Base-by-base conservation (phyloP, 2,888 invertebrate species). In the Rhogogaster chlorosoma region DNA sequence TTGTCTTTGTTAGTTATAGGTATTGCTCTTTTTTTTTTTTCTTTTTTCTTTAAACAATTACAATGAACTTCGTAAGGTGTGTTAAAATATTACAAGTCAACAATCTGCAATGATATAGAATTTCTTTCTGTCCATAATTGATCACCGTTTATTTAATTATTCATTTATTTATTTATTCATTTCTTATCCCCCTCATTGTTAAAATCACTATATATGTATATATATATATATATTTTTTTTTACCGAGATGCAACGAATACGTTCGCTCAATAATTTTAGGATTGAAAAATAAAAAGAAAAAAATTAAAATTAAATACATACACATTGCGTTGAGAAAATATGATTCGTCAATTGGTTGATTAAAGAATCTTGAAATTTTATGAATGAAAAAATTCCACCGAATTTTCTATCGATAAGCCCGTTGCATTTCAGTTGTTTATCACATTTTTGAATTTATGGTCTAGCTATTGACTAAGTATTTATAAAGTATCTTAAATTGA, bases 371-470 rank as follows among this genome's bases (percentile, higher is more conserved):
- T 53, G 18, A 18, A 53, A 53, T 53, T 53, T 18, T 7, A n/a
- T 7, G 6, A 53, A 53, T 53, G 2, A 1, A n/a, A 53, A 53
- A 53, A n/a, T 6, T 53, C 1, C 6, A 6, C 12, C 15, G 7
- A 18, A 32, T 67, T 67, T 67, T 18, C 3, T 53, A n/a, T 53
- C 22, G 29, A 45, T 42, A 45, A 73, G 12, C n/a, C 49, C 77
- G 77, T 77, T 77, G 77, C 80, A 80, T 57, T 64, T 64, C 61
- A 57, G 57, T 80, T 80, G 61, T 61, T 18, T 80, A 80, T 80
- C 80, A 80, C 80, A 80, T 80, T 57, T 80, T 22, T 32, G 61
- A 77, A 77, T 61, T 80, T 38, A 80, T 61, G 22, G 38, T 80
- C 80, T 80, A 80, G 61, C 61, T 80, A 64, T 80, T 36, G 61